Conservation (phyloP, 2,797 vertebrate species). For the Rallus crepitans region DNA sequence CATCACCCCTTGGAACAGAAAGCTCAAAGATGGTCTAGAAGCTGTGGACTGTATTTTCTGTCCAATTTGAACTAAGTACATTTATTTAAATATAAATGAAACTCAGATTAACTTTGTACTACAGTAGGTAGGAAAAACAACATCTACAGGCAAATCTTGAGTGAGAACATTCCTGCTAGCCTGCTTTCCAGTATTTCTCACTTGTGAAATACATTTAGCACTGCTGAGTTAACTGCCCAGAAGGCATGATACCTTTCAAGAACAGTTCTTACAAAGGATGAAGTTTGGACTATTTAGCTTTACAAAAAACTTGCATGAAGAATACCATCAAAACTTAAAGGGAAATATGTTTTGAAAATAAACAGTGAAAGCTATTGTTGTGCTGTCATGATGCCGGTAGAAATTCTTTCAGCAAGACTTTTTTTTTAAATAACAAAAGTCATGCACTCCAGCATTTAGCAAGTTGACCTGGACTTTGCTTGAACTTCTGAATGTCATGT, state of each 20-base stretch:
- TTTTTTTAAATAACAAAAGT: not conserved
- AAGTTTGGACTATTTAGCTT: not conserved
- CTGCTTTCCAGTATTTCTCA: not conserved
- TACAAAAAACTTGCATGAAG: not conserved
- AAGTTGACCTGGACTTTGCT: not conserved
- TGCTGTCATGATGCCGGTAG: not conserved
- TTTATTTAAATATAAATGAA: not conserved
- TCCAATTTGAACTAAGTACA: not conserved
- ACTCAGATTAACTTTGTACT: not conserved
- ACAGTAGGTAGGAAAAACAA: not conserved
- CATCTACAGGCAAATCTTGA: not conserved
- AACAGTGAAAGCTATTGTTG: accelerated
- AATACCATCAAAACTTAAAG: not conserved
- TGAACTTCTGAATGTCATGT: not conserved
- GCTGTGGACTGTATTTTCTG: not conserved
- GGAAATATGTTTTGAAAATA: not conserved
- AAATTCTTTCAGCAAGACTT: not conserved
- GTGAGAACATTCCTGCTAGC: not conserved
- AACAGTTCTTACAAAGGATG: not conserved
- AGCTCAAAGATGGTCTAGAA: not conserved
- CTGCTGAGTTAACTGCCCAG: not conserved
- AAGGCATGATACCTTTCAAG: not conserved
- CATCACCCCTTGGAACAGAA: accelerated
- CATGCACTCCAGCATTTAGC: not conserved
- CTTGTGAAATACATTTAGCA: not conserved